Evolutionary conservation across 1,140 invertebrate genomes (phyloP).

Genomic region (Aphaenogaster rudis): DNA sequence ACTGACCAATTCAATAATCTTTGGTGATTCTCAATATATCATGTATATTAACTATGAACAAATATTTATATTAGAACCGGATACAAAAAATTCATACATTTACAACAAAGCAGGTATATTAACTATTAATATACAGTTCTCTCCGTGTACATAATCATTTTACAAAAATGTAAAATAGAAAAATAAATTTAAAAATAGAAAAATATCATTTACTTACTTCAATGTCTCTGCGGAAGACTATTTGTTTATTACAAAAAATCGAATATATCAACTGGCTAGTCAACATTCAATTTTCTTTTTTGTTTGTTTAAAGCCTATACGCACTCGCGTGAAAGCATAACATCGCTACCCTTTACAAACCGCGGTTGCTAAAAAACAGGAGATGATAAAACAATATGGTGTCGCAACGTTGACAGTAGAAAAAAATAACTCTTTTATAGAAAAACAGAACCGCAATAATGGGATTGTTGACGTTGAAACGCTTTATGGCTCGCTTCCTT

Average conservation of each 20-base stretch:
- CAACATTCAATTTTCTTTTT: slow-evolving; percentile 56
- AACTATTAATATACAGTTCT: too few species aligned
- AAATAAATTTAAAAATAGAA: slow-evolving; percentile 30
- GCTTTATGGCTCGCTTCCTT: slow-evolving; percentile 19
- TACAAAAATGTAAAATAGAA: slow-evolving; percentile 24
- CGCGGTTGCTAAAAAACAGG: slow-evolving; percentile 50
- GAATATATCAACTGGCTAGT: slow-evolving; percentile 37
- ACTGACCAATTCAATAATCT: too few species aligned
- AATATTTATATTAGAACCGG: too few species aligned
- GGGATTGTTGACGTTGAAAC: slow-evolving; percentile 41
- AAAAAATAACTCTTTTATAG: slow-evolving; percentile 54
- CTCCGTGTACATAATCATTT: background rate
- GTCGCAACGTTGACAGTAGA: slow-evolving; percentile 23
- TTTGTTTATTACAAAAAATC: slow-evolving; percentile 43
- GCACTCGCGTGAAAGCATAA: slow-evolving; percentile 48
- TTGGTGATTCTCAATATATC: too few species aligned
- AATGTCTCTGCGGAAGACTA: background rate
- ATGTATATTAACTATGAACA: too few species aligned
- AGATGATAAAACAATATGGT: slow-evolving; percentile 62
- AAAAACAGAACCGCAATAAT: slow-evolving; percentile 44
- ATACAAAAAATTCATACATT: too few species aligned
- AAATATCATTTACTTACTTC: slow-evolving; percentile 40
- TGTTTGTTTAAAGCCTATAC: slow-evolving; percentile 55
- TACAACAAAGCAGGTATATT: too few species aligned
- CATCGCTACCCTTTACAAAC: slow-evolving; percentile 46